Conservation (phyloP, 2,888 invertebrate genomes). For the Uloborus plumipes region DNA sequence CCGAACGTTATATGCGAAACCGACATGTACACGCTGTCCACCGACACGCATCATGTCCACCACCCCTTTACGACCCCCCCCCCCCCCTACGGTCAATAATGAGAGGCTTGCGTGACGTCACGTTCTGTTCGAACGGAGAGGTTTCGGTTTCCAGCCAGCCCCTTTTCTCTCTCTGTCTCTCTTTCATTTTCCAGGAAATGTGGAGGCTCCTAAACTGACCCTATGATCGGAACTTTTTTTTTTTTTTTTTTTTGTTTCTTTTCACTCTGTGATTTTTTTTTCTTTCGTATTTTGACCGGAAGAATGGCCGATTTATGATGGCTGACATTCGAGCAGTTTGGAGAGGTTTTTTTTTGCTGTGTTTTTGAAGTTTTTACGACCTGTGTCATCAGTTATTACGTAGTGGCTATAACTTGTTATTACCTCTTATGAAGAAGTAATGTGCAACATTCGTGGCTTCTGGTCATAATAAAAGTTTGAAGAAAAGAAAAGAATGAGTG, state of each 20-base stretch:
- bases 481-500: no score
- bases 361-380: background rate
- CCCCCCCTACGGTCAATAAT: constrained; percentile 22
- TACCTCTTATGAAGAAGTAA: no score
- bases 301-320: constrained; percentile 1
- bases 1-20: constrained; percentile 34
- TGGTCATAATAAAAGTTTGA: no score
- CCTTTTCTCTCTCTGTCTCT: no score
- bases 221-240: background rate
- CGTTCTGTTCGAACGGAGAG: constrained; percentile 6
- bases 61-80: constrained; percentile 7
- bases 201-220: background rate
- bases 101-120: constrained; percentile 50
- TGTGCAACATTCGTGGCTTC: no score
- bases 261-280: background rate
- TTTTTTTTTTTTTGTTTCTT: background rate
- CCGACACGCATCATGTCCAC: background rate
- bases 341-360: background rate
- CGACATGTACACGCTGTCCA: constrained; percentile 38
- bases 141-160: no score
- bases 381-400: background rate
- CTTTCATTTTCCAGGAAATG: no score
- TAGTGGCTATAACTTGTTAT: background rate
- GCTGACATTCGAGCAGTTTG: background rate
- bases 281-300: background rate